Evolutionary conservation across 2,113 vertebrate species (phyloP).

Genomic region (Lamprologus lemairii): DNA sequence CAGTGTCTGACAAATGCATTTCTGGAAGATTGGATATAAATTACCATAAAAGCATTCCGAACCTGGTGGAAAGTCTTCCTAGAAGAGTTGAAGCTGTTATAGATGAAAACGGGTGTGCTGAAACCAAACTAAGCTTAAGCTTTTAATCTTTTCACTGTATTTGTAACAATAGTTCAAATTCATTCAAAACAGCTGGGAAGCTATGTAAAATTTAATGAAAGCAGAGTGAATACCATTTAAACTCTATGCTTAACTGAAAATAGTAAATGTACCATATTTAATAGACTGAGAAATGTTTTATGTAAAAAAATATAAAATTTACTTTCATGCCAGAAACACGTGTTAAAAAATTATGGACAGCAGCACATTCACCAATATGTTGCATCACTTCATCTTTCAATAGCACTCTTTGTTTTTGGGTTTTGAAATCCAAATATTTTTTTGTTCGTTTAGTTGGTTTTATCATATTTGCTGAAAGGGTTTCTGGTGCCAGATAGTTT

Average conservation of each 20-base stretch:
- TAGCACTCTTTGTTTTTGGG: background rate
- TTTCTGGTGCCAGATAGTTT: background rate
- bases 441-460: background rate
- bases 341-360: background rate
- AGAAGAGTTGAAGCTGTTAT: background rate
- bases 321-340: accelerated
- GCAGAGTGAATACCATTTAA: background rate
- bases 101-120: background rate
- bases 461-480: background rate
- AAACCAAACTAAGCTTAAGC: background rate
- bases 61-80: background rate
- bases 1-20: background rate
- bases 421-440: background rate
- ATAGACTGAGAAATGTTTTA: accelerated
- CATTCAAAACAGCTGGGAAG: background rate
- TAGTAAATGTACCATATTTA: accelerated
- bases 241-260: background rate
- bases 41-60: background rate
- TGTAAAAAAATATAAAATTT: accelerated
- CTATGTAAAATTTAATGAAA: background rate
- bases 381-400: background rate
- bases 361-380: accelerated
- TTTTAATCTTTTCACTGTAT: background rate
- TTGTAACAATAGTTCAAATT: background rate
- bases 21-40: background rate